Evolutionary conservation across 2,888 invertebrate genomes (phyloP).

Genomic region (Zaprionus obscuricornis): DNA sequence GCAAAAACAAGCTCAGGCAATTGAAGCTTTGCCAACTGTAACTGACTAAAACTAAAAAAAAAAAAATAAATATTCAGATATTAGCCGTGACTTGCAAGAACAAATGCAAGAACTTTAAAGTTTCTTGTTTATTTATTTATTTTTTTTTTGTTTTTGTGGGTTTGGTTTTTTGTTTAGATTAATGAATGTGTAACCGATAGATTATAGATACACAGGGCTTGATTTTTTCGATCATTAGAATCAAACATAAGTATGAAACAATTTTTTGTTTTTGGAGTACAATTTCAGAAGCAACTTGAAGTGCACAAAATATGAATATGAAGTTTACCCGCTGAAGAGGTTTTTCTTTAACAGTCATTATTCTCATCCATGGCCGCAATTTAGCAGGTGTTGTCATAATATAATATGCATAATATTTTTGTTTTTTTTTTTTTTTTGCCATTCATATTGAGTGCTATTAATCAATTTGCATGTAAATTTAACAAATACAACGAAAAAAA

Average conservation of each 20-base stretch:
- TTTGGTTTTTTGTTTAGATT: slow-evolving; percentile 40
- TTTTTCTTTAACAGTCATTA: slow-evolving; percentile 19
- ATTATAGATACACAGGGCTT: slow-evolving; percentile 5
- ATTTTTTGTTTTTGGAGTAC: slow-evolving; percentile 3
- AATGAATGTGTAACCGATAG: slow-evolving; percentile 27
- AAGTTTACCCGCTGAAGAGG: slow-evolving; percentile 8
- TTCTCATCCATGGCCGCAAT: slow-evolving; percentile 39
- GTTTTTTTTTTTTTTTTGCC: too few species aligned
- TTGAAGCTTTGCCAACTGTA: slow-evolving; percentile 40
- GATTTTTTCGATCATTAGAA: slow-evolving; percentile 16
- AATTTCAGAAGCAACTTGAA: slow-evolving; percentile 26
- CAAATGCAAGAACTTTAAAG: slow-evolving; percentile 4
- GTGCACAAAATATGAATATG: not conserved
- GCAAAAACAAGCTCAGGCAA: slow-evolving; percentile 56
- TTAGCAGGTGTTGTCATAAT: slow-evolving; percentile 38
- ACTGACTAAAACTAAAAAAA: not conserved
- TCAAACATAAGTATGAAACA: slow-evolving; percentile 6
- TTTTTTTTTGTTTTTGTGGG: not conserved
- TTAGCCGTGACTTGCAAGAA: slow-evolving; percentile 40
- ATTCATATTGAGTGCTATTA: slow-evolving; percentile 20
- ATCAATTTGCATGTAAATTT: slow-evolving; percentile 60
- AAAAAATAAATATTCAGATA: slow-evolving; percentile 5
- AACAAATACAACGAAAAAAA: slow-evolving; percentile 20
- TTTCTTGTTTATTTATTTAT: not conserved
- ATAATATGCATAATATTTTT: slow-evolving; percentile 2